Evolutionary conservation across 2,888 invertebrate species (phyloP), one percentile per base, ranked within the genome.

Genomic region (Xestia ashworthii): DNA sequence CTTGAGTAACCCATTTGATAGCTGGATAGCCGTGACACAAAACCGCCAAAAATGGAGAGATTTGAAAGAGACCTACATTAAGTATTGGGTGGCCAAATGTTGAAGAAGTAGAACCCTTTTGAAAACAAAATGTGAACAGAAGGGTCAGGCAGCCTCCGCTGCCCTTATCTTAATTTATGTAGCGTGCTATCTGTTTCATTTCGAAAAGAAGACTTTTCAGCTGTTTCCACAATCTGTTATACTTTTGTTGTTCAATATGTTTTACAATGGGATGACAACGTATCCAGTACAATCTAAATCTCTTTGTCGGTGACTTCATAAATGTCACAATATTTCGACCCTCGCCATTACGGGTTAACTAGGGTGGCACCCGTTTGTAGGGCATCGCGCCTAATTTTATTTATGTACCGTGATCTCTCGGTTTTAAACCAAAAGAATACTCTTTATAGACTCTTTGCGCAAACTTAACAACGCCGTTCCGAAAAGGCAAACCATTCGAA

Each of bases 321-420:
- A 94, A 92, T 93, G 96, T 96, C 96, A 95, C 92, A 96, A 96
- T 94, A 96, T 95, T 95, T 93, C 90, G 90, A 91, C 94, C 95
- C 94, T 92, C 90, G 74, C 89, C 89, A 89, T 93, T 93, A 93
- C 87, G 91, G 93, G 94, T 94, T 95, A 95, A 95, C 93, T 95
- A 93, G 94, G 95, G 94, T 95, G 90, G 91, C 92, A 89, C 88
- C 86, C 87, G 85, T 93, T 93, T 93, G 93, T 94, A 92, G 91
- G 89, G 89, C 93, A 94, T 91, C 92, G 92, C 89, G 84, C 88
- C 90, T 93, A 96, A 96, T 96, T 96, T 95, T 94, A 96, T 96
- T 96, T 96, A 96, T 96, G 96, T 91, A 89, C 93, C 96, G 94
- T 96, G 94, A 94, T 93, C 90, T 90, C 90, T 89, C 90, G 83